Evolutionary conservation across 2,888 invertebrate genomes (phyloP).

Genomic region (Watsonalla binaria): DNA sequence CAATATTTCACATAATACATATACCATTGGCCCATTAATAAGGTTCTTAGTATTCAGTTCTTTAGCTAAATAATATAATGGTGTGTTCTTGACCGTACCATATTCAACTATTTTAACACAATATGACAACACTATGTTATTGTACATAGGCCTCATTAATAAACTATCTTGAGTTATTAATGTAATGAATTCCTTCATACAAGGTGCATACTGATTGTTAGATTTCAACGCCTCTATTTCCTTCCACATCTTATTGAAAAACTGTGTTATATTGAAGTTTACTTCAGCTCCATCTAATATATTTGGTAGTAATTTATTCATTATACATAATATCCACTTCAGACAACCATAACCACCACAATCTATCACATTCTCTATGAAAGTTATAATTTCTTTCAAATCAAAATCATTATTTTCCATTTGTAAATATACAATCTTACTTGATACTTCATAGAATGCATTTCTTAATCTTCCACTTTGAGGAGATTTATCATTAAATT

Average conservation of each 20-base stretch:
- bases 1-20: constrained; percentile 64
- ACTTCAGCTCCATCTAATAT: constrained; percentile 24
- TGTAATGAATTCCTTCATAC: constrained; percentile 59
- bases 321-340: constrained; percentile 56
- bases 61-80: constrained; percentile 49
- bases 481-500: constrained; percentile 23
- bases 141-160: constrained; percentile 37
- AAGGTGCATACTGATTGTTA: constrained; percentile 57
- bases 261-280: constrained; percentile 41
- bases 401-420: constrained; percentile 21
- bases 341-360: constrained; percentile 71
- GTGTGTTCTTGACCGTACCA: constrained; percentile 49
- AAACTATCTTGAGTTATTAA: constrained; percentile 50
- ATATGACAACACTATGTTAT: constrained; percentile 47
- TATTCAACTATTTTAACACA: constrained; percentile 58
- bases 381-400: constrained; percentile 34
- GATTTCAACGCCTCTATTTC: constrained; percentile 71
- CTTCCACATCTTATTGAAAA: constrained; percentile 57
- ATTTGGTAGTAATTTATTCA: constrained; percentile 40
- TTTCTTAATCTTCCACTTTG: constrained; percentile 56
- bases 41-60: constrained; percentile 28
- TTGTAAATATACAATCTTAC: constrained; percentile 43
- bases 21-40: constrained; percentile 42
- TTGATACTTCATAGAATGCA: constrained; percentile 52
- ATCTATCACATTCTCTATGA: constrained; percentile 52